Evolutionary conservation across 2,888 invertebrate species (phyloP), one percentile per base, ranked within the genome.

Genomic region (Hesperia comma): DNA sequence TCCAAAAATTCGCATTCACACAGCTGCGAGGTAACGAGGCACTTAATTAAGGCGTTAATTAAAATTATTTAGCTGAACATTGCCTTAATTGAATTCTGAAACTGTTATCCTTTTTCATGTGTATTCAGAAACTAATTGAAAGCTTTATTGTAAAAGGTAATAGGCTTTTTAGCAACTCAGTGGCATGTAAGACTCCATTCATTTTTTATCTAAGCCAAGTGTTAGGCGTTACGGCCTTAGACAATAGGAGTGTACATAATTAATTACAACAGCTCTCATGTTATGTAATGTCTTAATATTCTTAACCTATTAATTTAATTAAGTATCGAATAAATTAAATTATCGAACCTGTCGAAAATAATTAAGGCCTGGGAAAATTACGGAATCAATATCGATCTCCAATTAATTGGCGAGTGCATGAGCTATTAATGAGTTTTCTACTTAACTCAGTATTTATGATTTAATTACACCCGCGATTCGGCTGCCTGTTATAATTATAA

Each of bases 11-110:
- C 41, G 6, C 26, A n/a, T 41, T 41, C 21, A 37, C 21, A 57
- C 41, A 56, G 57, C 57, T 57, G 43, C 57, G 57, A 43, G 26
- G 41, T 37, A 57, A n/a, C 37, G 57, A 26, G 57, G 57, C 41
- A 57, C 41, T 57, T 57, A 57, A 57, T 57, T 57, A 57, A 41
- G 19, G 14, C 41, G 21, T 57, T 57, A 57, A 43, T 57, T 57
- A 26, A 57, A 57, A 57, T 57, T 57, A 43, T 58, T 54, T 33
- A 33, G 33, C 15, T 33, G 32, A 54, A 54, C 33, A 54, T 54
- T 54, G 7, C 6, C 12, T 14, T 54, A 32, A 54, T 33, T 33
- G 10, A 33, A 54, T 15, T 33, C 33, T 54, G 32, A 26, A 51
- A 51, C 14, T 14, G 51, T 54, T 54, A 54, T 15, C 32, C 33